Base-by-base conservation (phyloP, 2,797 vertebrate genomes). In the Orientallactaga sibirica region DNA sequence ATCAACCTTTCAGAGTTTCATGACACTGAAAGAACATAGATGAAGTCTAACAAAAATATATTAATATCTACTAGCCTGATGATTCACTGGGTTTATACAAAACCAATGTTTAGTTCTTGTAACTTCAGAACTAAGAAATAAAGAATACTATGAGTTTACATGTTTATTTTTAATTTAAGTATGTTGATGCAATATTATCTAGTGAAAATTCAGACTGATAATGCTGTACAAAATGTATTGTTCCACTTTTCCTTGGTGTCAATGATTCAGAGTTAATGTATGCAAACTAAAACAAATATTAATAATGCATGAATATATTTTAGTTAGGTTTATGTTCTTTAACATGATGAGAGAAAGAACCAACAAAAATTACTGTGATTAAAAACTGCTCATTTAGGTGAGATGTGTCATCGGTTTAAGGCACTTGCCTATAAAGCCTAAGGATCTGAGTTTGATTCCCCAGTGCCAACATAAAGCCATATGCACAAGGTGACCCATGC, bases 151-250 rank as follows among this genome's bases (percentile, higher is more conserved):
- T 52, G 55, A 90, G 74, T 58, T 88, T 66, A 81, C 61, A 5
- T 92, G 85, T 29, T 89, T 22, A 83, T 73, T 90, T 14, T 77
- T 55, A 77, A 93, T 87, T 91, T 84, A 90, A 92, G 55, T 88
- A 16, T 76, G 22, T 81, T n/a, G 71, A 67, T 73, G 88, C 78
- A 87, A 41, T 82, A 86, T 5, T 71, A 78, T 20, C 16, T 78
- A 25, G 76, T 88, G n/a, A 71, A 92, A 91, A 88, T 77, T 66
- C 16, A 19, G 61, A 82, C 43, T 43, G 15, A 75, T 41, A 87
- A 48, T 6, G 48, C 48, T 48, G 48, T 48, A 48, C 68, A 81
- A 80, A 92, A 43, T 71, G 74, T 79, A 2, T 73, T 88, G 75
- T 8, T 52, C 0, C 62, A 43, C 76, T 77, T 76, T 80, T 76